These are phyloP conservation scores for Myodes glareolus DNA, from an alignment of 2,113 vertebrate genomes.

Conservation along the genomic window DNA sequence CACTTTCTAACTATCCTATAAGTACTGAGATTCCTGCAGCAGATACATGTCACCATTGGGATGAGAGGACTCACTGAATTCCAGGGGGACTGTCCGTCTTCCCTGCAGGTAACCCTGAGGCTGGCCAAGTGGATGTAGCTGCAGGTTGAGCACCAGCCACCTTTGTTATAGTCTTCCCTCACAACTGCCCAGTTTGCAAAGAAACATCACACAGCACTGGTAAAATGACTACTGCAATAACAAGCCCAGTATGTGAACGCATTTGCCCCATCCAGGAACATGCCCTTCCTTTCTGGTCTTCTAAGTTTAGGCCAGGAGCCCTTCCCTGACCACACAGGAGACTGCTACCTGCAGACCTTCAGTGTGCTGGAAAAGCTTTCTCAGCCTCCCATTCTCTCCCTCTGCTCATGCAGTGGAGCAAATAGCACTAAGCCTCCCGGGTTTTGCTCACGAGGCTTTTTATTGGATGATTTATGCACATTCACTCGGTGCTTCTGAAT, in stretches of 20 bases:
- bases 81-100: background rate
- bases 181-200: background rate
- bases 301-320: background rate
- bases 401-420: background rate
- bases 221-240: background rate
- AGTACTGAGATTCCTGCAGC: background rate
- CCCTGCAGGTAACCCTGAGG: background rate
- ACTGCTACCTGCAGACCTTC: fast-evolving
- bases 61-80: background rate
- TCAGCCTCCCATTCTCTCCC: too few species aligned
- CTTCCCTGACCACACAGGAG: background rate
- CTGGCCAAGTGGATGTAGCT: fast-evolving
- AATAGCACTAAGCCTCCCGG: too few species aligned
- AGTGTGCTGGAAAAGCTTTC: fast-evolving
- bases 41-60: fast-evolving
- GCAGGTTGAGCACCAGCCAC: background rate
- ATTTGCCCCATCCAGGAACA: fast-evolving
- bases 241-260: too few species aligned
- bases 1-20: background rate
- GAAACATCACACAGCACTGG: background rate
- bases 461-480: background rate
- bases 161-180: background rate
- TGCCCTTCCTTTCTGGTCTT: background rate
- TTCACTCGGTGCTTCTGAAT: background rate
- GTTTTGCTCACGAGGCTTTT: background rate